Percentiles rank a stretch among this genome's conserved stretches.
These are phyloP conservation scores for Zeus faber DNA, from an alignment of 2,113 vertebrate genomes.

Conservation along the genomic window DNA sequence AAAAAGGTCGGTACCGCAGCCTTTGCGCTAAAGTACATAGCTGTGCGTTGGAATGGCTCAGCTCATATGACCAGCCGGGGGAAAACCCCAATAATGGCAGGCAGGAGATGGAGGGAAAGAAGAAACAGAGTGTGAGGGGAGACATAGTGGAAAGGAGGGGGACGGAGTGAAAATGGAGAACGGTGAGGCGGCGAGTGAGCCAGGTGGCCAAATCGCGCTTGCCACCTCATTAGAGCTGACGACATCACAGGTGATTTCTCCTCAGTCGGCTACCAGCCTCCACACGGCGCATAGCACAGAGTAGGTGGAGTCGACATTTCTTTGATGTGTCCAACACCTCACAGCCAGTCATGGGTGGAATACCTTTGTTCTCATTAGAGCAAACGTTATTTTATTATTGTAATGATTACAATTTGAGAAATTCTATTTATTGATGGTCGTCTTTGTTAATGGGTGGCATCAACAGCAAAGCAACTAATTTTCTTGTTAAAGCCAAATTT, in stretches of 20 bases:
- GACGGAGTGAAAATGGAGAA: conserved; percentile 34
- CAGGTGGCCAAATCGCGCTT: conserved; percentile 51
- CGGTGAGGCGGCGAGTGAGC: conserved; percentile 52
- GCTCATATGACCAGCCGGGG: conserved; percentile 31
- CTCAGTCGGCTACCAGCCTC: conserved; percentile 32
- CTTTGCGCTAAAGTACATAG: no score
- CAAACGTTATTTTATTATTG: no score
- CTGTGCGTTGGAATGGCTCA: conserved; percentile 15
- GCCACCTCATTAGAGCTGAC: conserved; percentile 60
- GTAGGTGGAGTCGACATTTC: not conserved
- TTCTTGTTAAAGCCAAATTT: no score
- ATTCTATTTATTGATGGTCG: no score
- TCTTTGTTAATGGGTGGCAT: no score
- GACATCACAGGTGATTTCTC: conserved; percentile 59
- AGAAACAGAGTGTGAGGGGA: conserved; percentile 23
- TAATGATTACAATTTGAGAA: no score
- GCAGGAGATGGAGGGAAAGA: conserved; percentile 19
- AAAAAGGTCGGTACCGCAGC: no score
- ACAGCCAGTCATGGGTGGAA: not conserved
- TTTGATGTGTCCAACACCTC: not conserved
- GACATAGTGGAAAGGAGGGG: conserved; percentile 17
- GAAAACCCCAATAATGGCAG: no score
- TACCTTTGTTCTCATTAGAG: not conserved
- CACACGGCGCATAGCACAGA: not conserved
- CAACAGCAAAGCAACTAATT: no score